A percentile compares a stretch with the other conserved stretches of the same genome.
phyloP scores from a whole-genome alignment of 2,888 invertebrate genomes.

The Molanna angustata region DNA sequence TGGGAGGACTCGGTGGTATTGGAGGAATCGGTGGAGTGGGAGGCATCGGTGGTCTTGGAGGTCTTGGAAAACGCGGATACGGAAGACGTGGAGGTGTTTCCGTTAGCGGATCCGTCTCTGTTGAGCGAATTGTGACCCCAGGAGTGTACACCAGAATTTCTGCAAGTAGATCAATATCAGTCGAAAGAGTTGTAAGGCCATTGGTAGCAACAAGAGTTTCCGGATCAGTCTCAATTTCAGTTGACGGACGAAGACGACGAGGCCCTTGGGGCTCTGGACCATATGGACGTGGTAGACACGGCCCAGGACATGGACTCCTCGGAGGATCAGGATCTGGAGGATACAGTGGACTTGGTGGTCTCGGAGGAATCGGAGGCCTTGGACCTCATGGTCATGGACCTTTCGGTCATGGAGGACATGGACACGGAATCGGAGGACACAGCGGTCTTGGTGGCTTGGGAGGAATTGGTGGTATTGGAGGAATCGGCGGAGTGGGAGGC shows the following conservation, averaged over 20 bases:
- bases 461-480: background rate
- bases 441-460: background rate
- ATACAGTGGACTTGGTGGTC: background rate
- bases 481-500: background rate
- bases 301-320: background rate
- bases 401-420: background rate
- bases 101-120: slow-evolving; percentile 8
- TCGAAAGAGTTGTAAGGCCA: slow-evolving; percentile 3
- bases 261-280: slow-evolving; percentile 2
- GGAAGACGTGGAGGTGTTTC: slow-evolving; percentile 9
- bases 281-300: background rate
- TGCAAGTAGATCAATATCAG: slow-evolving; percentile 6
- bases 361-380: background rate
- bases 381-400: background rate
- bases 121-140: slow-evolving; percentile 13
- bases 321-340: background rate
- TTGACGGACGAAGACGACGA: slow-evolving; percentile 6
- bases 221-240: background rate
- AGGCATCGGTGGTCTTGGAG: too few species aligned
- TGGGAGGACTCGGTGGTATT: too few species aligned
- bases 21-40: too few species aligned
- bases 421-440: background rate
- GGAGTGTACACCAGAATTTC: background rate
- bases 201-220: background rate
- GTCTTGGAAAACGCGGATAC: slow-evolving; percentile 6